phyloP scores from a whole-genome alignment of 2,113 vertebrate species.

The Psittacus erithacus region DNA sequence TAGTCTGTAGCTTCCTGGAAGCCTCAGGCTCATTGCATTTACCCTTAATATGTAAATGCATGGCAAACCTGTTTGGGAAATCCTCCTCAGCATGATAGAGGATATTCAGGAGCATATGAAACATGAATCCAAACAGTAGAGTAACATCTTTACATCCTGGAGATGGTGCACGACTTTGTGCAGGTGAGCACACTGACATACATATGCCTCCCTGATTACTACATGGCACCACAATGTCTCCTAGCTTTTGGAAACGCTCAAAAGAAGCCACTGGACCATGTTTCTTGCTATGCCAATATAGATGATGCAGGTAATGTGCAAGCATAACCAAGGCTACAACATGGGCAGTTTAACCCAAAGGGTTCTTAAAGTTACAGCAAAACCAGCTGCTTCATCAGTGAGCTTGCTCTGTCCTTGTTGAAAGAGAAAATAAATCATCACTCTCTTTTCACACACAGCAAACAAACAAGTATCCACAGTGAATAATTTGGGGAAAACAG shows the following conservation, averaged over 20 bases:
- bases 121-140: neutral
- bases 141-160: neutral
- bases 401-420: neutral
- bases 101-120: neutral
- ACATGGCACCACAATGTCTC: neutral
- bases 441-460: neutral
- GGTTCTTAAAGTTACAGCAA: neutral
- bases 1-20: conserved; percentile 52
- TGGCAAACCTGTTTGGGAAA: conserved; percentile 26
- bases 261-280: neutral
- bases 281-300: neutral
- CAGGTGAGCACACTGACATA: neutral
- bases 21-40: conserved; percentile 35
- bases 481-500: neutral
- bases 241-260: neutral
- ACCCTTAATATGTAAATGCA: neutral
- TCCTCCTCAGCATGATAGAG: neutral
- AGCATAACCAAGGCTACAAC: neutral
- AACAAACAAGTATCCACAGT: neutral
- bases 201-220: neutral
- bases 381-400: neutral
- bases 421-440: neutral
- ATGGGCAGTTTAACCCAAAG: neutral
- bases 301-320: neutral
- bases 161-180: neutral